These are phyloP conservation scores for Mormyrops attenuatus DNA, from an alignment of 2,797 vertebrate species.

Conservation along the genomic window DNA sequence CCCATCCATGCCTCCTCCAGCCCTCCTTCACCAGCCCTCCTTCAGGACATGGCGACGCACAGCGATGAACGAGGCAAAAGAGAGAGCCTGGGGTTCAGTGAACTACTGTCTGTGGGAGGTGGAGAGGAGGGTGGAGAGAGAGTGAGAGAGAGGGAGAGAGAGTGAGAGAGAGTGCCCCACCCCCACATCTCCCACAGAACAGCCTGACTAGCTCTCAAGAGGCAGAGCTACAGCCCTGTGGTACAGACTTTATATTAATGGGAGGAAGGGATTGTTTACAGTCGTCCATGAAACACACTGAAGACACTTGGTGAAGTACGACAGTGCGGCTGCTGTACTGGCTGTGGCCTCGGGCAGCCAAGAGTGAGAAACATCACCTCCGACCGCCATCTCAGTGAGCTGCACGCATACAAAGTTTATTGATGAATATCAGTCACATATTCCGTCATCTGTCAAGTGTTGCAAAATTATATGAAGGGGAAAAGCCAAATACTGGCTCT, in stretches of 20 bases:
- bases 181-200: constrained; percentile 1
- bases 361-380: neutral
- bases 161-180: neutral
- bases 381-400: neutral
- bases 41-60: constrained; percentile 41
- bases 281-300: neutral
- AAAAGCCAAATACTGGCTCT: neutral
- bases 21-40: constrained; percentile 38
- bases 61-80: constrained; percentile 44
- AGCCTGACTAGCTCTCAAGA: constrained; percentile 24
- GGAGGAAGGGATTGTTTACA: neutral
- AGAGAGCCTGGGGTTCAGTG: constrained; percentile 45
- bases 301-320: neutral
- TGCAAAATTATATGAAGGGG: neutral
- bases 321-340: too few relatives aligned
- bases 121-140: neutral
- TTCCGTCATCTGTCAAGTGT: too few relatives aligned
- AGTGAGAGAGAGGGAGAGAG: neutral
- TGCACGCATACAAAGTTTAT: neutral
- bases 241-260: constrained; percentile 5
- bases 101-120: constrained; percentile 35
- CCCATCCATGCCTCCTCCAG: constrained; percentile 23
- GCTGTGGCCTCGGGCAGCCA: too few relatives aligned
- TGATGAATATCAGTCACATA: neutral
- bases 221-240: neutral